Base-by-base conservation (phyloP, 2,888 invertebrate genomes). In the Drosophila fungiperda region DNA sequence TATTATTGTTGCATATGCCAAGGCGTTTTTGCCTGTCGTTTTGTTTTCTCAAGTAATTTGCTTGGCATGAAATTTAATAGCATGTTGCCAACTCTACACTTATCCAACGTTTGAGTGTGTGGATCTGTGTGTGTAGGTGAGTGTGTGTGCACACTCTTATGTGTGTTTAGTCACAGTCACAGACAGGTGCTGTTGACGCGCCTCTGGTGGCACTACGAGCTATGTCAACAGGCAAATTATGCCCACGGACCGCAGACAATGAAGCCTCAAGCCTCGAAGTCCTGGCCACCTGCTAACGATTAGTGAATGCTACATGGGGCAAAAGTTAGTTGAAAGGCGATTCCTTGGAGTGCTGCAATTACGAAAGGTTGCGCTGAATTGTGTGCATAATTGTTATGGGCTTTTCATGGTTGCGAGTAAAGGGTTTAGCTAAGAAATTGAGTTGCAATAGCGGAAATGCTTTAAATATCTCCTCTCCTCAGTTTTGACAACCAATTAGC, bases 1-100 rank as follows among this genome's bases (percentile, higher is more conserved):
- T 85, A 87, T 85, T 85, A 78, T 73, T 75, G 87, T 85, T 85
- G 85, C 85, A 85, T 85, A 85, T 69, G 84, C 61, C 75, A 68
- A 83, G 85, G 84, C 83, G 83, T 70, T 82, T 83, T 77, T 68
- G 72, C 83, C 57, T 73, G 70, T 68, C 70, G 65, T 76, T 84
- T 83, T 85, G 85, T 85, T 85, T 86, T 85, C 85, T 67, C 85
- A 87, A 87, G 85, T 78, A 82, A 85, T 87, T 85, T 87, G 82
- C 87, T 70, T 55, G 79, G 61, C 78, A 82, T 86, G 84, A 86
- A 84, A 84, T 82, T 86, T 86, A 84, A 84, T 84, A 80, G 84
- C 80, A 59, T 45, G 67, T 40, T 63, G 63, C 66, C 68, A 78
- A 75, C 75, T 67, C 68, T 62, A 57, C 64, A 71, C 77, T 59